Evolutionary conservation across 2,113 vertebrate genomes (phyloP).

Genomic region (Typhlomys cinereus): DNA sequence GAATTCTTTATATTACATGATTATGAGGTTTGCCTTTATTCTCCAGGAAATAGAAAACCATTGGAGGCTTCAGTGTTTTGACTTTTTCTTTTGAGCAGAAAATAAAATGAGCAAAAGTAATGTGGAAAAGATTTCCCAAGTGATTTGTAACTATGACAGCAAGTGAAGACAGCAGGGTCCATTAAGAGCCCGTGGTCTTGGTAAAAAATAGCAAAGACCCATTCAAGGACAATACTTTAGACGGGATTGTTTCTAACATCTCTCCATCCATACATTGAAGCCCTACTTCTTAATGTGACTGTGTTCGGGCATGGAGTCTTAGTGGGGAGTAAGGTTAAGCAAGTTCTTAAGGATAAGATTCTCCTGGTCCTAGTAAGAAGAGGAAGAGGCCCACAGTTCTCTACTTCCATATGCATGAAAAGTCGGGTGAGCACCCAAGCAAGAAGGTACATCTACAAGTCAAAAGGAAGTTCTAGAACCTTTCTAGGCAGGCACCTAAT

Average conservation of each 20-base stretch:
- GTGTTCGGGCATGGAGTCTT: not conserved
- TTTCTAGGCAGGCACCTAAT: too few relatives aligned
- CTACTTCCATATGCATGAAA: not conserved
- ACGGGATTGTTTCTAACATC: not conserved
- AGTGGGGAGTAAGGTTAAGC: not conserved
- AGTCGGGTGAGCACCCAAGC: not conserved
- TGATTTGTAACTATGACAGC: not conserved
- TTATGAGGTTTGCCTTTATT: constrained; percentile 54
- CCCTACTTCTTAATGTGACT: not conserved
- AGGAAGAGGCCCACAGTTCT: not conserved
- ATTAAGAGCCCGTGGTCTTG: not conserved
- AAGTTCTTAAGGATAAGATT: not conserved
- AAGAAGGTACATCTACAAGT: not conserved
- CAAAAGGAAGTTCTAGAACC: not conserved
- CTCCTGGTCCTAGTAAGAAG: not conserved
- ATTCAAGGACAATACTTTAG: not conserved
- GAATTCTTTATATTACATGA: constrained; percentile 12
- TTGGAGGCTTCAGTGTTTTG: not conserved
- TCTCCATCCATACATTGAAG: not conserved
- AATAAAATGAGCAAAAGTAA: not conserved
- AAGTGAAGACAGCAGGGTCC: not conserved
- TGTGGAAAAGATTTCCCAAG: constrained; percentile 1
- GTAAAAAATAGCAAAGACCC: not conserved
- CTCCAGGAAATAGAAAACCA: not conserved
- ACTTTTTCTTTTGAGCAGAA: not conserved